Evolutionary conservation across 2,797 vertebrate genomes (phyloP).

Genomic region (Lepilemur ruficaudatus): DNA sequence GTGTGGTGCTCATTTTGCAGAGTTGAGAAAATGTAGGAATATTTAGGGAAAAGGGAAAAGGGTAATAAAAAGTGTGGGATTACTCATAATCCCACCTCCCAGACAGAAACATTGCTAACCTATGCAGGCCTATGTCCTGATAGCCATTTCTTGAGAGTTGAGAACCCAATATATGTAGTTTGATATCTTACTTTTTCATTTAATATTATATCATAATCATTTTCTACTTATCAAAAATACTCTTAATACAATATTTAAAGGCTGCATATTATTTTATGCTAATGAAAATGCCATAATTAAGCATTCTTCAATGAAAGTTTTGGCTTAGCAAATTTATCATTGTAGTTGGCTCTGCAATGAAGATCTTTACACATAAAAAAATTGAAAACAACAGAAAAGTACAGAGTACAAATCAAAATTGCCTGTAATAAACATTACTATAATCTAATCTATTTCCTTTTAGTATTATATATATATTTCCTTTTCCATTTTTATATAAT

Average conservation of each 20-base stretch:
- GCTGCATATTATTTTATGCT: neutral
- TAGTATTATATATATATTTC: neutral
- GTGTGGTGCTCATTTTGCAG: neutral
- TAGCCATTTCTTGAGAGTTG: neutral
- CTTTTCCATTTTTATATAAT: neutral
- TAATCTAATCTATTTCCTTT: slow-evolving; percentile 10
- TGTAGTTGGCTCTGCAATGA: neutral
- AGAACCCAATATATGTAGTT: neutral
- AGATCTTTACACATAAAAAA: neutral
- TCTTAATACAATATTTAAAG: neutral
- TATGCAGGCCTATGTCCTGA: neutral
- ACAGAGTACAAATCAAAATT: neutral
- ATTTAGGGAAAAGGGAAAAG: neutral
- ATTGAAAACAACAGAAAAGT: neutral
- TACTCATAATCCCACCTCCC: neutral
- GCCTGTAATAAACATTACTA: neutral
- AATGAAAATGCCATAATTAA: neutral
- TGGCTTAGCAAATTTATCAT: slow-evolving; percentile 4
- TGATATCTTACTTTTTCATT: neutral
- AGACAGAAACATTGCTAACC: neutral
- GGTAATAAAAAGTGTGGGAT: too few relatives aligned
- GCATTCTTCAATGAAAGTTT: slow-evolving; percentile 24
- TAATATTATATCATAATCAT: neutral
- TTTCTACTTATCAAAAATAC: neutral
- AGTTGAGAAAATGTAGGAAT: neutral